Evolutionary conservation across 2,797 vertebrate genomes (phyloP).

Genomic region (Sternarchorhynchus goeldii): DNA sequence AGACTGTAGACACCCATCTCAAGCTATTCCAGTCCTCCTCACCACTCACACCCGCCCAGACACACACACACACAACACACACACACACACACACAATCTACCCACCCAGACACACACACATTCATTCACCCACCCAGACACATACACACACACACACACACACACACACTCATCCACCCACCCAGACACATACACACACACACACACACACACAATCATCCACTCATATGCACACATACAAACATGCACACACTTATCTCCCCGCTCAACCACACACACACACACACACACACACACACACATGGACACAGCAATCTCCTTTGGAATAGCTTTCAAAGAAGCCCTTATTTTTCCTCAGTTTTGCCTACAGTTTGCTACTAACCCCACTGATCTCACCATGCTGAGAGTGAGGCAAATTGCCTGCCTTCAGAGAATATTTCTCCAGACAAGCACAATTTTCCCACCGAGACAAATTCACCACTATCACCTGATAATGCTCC

Average conservation of each 20-base stretch:
- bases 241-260: too few species aligned
- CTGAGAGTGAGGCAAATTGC: background rate
- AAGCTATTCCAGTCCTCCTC: constrained; percentile 58
- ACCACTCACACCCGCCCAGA: constrained; percentile 21
- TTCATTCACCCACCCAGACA: background rate
- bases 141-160: too few species aligned
- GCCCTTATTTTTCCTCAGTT: constrained; percentile 35
- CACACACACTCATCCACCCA: too few species aligned
- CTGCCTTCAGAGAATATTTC: background rate
- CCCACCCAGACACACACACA: constrained; percentile 13
- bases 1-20: constrained; percentile 57
- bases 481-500: constrained; percentile 20
- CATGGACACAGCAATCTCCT: constrained; percentile 36
- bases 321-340: constrained; percentile 36
- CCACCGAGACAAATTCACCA: constrained; percentile 26
- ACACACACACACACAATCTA: too few species aligned
- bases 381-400: background rate
- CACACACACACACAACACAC: constrained; percentile 35
- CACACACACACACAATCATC: too few species aligned
- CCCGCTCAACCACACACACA: too few species aligned
- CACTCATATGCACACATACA: too few species aligned
- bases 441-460: constrained; percentile 6
- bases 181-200: too few species aligned
- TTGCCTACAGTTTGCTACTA: constrained; percentile 31
- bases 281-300: too few species aligned